These are phyloP conservation scores for Peucedramus taeniatus DNA, from an alignment of 2,113 vertebrate genomes.

Conservation along the genomic window DNA sequence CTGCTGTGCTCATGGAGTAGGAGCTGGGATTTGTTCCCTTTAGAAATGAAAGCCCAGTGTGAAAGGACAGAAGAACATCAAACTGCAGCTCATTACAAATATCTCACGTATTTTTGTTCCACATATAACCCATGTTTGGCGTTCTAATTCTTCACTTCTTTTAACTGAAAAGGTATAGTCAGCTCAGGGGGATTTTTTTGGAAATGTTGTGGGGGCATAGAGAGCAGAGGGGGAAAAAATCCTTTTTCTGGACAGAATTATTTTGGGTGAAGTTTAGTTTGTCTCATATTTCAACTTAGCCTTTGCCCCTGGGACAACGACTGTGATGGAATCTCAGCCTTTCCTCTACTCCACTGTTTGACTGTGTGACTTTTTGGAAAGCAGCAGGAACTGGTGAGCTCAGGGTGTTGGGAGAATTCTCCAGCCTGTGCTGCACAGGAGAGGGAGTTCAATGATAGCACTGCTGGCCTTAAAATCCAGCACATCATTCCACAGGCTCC, in stretches of 20 bases:
- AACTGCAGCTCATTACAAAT: not conserved
- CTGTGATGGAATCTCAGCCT: not conserved
- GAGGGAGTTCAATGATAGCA: not conserved
- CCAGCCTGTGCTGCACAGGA: not conserved
- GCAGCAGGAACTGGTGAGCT: not conserved
- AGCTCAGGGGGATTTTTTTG: not conserved
- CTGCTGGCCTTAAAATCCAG: not conserved
- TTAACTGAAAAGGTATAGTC: not conserved
- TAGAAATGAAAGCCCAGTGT: not conserved
- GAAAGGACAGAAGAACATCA: not conserved
- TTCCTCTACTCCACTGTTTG: not conserved
- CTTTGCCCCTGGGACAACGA: not conserved
- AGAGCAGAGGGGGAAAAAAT: not conserved
- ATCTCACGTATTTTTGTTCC: not conserved
- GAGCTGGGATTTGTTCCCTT: not conserved
- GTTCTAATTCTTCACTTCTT: not conserved
- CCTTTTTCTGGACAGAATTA: not conserved
- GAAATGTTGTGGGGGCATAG: not conserved
- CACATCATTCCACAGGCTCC: not conserved
- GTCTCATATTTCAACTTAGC: not conserved
- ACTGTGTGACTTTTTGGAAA: not conserved
- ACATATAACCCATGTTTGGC: not conserved
- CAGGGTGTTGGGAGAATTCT: not conserved
- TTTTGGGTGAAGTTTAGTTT: not conserved
- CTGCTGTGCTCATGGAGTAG: not conserved